Base-by-base conservation (phyloP, 2,113 vertebrate genomes). In the Recurvirostra avosetta region DNA sequence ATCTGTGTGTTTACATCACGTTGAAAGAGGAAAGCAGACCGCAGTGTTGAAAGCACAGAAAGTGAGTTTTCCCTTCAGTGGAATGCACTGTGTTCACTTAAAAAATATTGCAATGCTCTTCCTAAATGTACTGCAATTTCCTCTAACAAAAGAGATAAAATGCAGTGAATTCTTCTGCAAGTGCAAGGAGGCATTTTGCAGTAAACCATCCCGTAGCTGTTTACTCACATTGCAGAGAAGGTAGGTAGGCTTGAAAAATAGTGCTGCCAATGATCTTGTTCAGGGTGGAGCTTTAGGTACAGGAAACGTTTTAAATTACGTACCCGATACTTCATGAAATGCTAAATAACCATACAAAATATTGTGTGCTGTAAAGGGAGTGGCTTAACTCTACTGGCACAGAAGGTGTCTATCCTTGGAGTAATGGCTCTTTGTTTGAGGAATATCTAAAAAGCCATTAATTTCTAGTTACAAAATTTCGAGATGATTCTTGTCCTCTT, bases 221-320 rank as follows among this genome's bases (percentile, higher is more conserved):
- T 91, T 96, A 70, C 59, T 96, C 58, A 29, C 22, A 15, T 43
- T 71, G 72, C 62, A 80, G 78, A 63, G 72, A 71, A 80, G 76
- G 30, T 49, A 49, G 80, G 55, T 74, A 53, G 94, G 45, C 53
- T 91, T 70, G 61, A 79, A 84, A 92, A 66, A 17, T 14, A 87
- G 66, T 87, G 61, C 76, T 94, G 72, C n/a, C 77, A 18, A 47
- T 66, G 55, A n/a, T 94, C 59, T 75, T 45, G 56, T 77, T 94
- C 78, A 77, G 94, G 94, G 97, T 96, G 97, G 97, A 93, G 90
- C 59, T 88, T 88, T 87, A 67, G 70, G 62, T 90, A 59, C 96
- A 97, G 97, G 97, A 98, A 98, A 56, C 83, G 68, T 96, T 95
- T 93, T 93, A 89, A 95, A 97, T 95, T 93, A 73, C 55, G 73